These are phyloP conservation scores for Neoarius graeffei DNA, from an alignment of 2,113 vertebrate genomes.

Conservation along the genomic window DNA sequence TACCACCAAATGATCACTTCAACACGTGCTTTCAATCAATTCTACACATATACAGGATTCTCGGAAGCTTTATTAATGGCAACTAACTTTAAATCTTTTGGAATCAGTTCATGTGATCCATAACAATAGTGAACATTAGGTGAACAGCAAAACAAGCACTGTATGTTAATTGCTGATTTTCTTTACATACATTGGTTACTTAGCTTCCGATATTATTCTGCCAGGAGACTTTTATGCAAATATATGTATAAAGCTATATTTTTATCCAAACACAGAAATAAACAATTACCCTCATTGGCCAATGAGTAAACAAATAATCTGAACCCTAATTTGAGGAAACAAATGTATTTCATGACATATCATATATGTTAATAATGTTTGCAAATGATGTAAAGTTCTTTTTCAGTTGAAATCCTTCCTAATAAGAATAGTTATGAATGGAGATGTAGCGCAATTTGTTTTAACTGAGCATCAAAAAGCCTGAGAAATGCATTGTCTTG, in stretches of 20 bases:
- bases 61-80: slow-evolving; percentile 32
- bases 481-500: too few relatives aligned
- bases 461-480: too few relatives aligned
- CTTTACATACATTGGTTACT: neutral
- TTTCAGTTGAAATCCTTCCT: too few relatives aligned
- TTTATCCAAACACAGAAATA: neutral
- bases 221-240: neutral
- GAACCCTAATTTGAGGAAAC: neutral
- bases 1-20: slow-evolving; percentile 16
- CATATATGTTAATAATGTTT: neutral
- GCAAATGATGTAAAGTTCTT: too few relatives aligned
- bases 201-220: neutral
- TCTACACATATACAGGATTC: slow-evolving; percentile 11
- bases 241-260: neutral
- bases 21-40: neutral
- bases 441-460: neutral
- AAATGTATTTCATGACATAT: neutral
- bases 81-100: neutral
- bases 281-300: neutral
- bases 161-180: neutral
- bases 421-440: neutral
- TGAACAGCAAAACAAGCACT: neutral
- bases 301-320: neutral
- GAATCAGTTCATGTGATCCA: neutral
- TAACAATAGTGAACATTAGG: neutral